phyloP scores from a whole-genome alignment of 2,888 invertebrate species.

The Xylota sylvarum region DNA sequence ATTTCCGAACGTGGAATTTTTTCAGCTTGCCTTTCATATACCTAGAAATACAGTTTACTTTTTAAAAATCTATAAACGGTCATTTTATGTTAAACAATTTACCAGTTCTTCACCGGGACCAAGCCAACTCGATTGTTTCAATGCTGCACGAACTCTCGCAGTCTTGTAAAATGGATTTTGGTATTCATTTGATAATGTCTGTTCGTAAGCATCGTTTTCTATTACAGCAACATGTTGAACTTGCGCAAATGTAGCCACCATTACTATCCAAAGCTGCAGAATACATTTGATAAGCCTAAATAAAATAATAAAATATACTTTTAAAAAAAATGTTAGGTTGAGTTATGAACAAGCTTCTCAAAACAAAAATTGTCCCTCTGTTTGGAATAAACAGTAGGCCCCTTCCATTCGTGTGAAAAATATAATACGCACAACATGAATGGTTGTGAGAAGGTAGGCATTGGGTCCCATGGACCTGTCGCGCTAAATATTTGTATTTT shows the following conservation, averaged over 20 bases:
- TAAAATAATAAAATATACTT: background rate
- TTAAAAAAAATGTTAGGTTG: too few species aligned
- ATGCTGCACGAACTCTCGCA: slow-evolving; percentile 86
- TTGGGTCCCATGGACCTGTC: too few species aligned
- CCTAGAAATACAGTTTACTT: slow-evolving; percentile 82
- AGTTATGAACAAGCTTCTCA: too few species aligned
- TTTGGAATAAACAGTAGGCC: too few species aligned
- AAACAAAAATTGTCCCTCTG: too few species aligned
- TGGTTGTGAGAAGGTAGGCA: too few species aligned
- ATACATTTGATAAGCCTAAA: slow-evolving; percentile 51
- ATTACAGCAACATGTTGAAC: slow-evolving; percentile 87
- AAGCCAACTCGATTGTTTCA: slow-evolving; percentile 87
- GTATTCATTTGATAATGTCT: slow-evolving; percentile 86
- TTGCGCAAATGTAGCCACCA: slow-evolving; percentile 72
- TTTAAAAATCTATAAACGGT: background rate
- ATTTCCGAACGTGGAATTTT: slow-evolving; percentile 88
- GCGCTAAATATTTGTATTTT: too few species aligned
- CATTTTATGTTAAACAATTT: slow-evolving; percentile 65
- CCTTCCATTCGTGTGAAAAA: too few species aligned
- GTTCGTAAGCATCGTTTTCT: slow-evolving; percentile 86
- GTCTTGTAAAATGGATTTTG: slow-evolving; percentile 87
- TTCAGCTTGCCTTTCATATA: slow-evolving; percentile 87
- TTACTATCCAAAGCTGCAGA: slow-evolving; percentile 33
- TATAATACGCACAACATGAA: too few species aligned
- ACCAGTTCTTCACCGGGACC: slow-evolving; percentile 88